Conservation (phyloP, 2,888 invertebrate species). For the Notodromas monacha region DNA sequence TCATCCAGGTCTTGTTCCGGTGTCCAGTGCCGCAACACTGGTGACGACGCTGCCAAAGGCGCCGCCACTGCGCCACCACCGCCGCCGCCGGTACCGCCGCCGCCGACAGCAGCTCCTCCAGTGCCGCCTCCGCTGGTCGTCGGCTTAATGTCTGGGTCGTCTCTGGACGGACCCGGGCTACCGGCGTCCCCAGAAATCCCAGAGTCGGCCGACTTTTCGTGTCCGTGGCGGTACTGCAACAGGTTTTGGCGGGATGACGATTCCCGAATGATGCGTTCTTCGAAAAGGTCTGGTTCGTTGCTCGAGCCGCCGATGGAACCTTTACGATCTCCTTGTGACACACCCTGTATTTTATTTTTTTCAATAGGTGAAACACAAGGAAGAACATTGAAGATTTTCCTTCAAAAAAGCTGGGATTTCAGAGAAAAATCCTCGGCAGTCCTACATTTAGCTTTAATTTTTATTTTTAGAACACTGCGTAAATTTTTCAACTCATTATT, state of each 20-base stretch:
- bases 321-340: too few relatives aligned
- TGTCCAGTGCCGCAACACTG: constrained; percentile 27
- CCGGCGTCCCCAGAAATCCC: constrained; percentile 45
- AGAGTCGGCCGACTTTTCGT: constrained; percentile 47
- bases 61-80: constrained; percentile 10
- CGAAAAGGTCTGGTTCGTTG: too few relatives aligned
- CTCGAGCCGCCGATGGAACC: too few relatives aligned
- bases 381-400: too few relatives aligned
- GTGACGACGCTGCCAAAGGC: constrained; percentile 9
- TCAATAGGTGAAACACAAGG: too few relatives aligned
- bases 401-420: too few relatives aligned
- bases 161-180: constrained; percentile 20
- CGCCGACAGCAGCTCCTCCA: constrained; percentile 25
- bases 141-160: constrained; percentile 11
- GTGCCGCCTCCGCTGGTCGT: constrained; percentile 55
- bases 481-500: too few relatives aligned
- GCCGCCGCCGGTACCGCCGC: neutral
- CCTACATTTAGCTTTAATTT: too few relatives aligned
- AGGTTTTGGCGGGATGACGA: neutral
- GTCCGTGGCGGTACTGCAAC: constrained; percentile 12
- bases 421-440: too few relatives aligned
- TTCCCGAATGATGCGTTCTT: too few relatives aligned
- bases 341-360: too few relatives aligned
- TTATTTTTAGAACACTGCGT: too few relatives aligned
- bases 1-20: constrained; percentile 54